Conservation (phyloP, 2,797 vertebrate species). For the Furcifer pardalis region DNA sequence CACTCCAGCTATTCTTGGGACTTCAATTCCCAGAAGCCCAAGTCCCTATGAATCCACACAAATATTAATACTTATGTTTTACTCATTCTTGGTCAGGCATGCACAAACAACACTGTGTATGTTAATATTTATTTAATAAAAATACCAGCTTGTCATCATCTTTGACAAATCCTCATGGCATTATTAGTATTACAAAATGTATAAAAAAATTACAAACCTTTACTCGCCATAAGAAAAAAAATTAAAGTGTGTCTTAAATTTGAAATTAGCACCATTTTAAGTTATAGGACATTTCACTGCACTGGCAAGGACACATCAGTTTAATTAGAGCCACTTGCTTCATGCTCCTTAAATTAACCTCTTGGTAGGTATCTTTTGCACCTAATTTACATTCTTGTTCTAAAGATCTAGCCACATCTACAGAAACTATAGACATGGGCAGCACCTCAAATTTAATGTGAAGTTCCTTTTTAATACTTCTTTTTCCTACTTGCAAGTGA, state of each 20-base stretch:
- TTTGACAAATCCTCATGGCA: slow-evolving; percentile 45
- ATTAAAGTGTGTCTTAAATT: slow-evolving; percentile 25
- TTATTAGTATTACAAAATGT: slow-evolving; percentile 51
- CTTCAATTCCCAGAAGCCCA: too few species aligned
- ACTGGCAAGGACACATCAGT: background rate
- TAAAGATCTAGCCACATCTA: background rate
- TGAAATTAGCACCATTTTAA: slow-evolving; percentile 18
- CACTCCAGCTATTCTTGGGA: too few species aligned
- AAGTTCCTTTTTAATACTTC: background rate
- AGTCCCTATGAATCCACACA: too few species aligned
- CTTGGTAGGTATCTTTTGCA: background rate
- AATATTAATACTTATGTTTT: background rate
- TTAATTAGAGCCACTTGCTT: background rate
- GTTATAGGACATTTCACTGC: slow-evolving; percentile 18
- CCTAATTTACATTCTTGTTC: background rate
- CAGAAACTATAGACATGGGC: background rate
- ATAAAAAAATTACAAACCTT: slow-evolving; percentile 61
- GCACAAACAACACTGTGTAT: background rate
- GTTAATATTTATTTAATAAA: slow-evolving; percentile 69
- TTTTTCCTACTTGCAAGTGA: slow-evolving; percentile 3
- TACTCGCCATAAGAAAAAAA: slow-evolving; percentile 44
- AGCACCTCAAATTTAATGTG: background rate
- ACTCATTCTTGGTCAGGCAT: background rate
- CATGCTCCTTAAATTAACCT: background rate
- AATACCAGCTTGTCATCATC: slow-evolving; percentile 61